Evolutionary conservation across 2,113 vertebrate species (phyloP).

Genomic region (Hemiscyllium ocellatum): DNA sequence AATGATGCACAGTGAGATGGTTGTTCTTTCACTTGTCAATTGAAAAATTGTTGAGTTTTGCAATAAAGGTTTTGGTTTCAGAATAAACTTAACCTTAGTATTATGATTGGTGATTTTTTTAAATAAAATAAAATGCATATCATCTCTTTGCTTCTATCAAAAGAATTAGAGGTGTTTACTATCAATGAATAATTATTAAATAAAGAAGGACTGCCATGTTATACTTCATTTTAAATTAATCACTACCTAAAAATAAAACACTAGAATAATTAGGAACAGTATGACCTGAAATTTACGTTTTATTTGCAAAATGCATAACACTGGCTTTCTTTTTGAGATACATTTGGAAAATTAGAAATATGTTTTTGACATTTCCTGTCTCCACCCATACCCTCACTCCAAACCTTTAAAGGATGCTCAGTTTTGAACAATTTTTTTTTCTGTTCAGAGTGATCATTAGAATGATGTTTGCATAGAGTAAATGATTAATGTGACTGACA

Average conservation of each 20-base stretch:
- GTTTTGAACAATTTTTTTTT: slow-evolving; percentile 1
- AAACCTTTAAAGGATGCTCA: not conserved
- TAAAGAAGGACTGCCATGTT: not conserved
- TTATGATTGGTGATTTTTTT: not conserved
- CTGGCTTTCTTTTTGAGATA: not conserved
- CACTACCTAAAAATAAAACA: not conserved
- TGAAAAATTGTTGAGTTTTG: not conserved
- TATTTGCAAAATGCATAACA: not conserved
- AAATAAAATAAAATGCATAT: not conserved
- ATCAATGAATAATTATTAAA: not conserved
- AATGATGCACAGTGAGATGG: not conserved
- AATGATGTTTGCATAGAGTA: not conserved
- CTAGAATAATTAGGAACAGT: not conserved
- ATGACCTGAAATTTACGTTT: not conserved
- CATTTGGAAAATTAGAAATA: not conserved
- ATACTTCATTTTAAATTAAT: slow-evolving; percentile 8
- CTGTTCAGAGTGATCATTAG: not conserved
- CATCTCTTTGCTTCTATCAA: not conserved
- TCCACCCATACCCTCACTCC: not conserved
- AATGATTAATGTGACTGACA: not conserved
- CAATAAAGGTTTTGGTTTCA: not conserved
- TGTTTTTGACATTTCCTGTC: not conserved
- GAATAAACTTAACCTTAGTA: not conserved
- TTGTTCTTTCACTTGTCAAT: not conserved
- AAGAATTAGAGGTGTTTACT: not conserved